Conservation (phyloP, 2,113 vertebrate species). For the Lophotis ruficrista region DNA sequence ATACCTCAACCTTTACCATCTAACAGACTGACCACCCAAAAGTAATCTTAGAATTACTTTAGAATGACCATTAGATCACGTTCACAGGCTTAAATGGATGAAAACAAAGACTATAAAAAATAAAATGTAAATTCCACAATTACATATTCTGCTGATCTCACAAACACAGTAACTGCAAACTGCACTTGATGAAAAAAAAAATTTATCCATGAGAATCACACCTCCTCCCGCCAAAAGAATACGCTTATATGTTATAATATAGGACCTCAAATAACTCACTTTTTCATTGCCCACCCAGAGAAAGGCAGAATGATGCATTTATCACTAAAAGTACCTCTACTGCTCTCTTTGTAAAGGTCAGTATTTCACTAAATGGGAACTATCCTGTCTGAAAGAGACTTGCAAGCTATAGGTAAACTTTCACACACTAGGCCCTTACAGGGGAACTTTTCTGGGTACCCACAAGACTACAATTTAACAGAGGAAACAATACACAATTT, state of each 20-base stretch:
- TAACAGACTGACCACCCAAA: neutral
- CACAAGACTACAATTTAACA: neutral
- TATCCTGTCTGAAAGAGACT: neutral
- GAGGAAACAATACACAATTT: neutral
- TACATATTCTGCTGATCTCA: neutral
- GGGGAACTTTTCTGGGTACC: neutral
- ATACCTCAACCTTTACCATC: neutral
- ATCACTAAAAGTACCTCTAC: neutral
- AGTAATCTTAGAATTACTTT: neutral
- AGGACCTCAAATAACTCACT: neutral
- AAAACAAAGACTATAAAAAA: neutral
- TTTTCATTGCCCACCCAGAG: neutral
- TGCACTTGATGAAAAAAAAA: neutral
- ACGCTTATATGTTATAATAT: neutral
- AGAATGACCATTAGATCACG: neutral
- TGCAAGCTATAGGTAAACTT: neutral
- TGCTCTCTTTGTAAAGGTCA: neutral
- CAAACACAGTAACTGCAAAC: neutral
- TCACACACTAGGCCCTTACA: neutral
- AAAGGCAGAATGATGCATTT: neutral
- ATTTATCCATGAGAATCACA: neutral
- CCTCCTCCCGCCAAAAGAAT: neutral
- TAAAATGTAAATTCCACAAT: neutral
- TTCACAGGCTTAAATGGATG: neutral
- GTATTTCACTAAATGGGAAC: neutral